A percentile compares a stretch with the other conserved stretches of the same genome.
Evolutionary conservation across 2,888 invertebrate genomes (phyloP).

Genomic region (Trachelus tabidus): DNA sequence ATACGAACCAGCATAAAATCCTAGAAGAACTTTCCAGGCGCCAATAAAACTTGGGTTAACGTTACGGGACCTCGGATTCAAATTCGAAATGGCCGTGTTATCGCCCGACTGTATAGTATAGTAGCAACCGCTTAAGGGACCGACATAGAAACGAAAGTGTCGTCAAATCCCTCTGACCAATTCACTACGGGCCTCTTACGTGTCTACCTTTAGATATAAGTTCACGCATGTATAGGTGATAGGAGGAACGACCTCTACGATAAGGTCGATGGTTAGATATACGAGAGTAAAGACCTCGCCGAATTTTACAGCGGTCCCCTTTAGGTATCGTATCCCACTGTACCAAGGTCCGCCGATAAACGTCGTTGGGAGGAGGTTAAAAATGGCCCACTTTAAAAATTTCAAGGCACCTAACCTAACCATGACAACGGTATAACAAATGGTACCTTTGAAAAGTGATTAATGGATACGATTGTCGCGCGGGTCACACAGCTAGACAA

Average conservation of each 20-base stretch:
- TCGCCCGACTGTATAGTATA: neutral
- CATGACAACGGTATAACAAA: neutral
- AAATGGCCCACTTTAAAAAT: neutral
- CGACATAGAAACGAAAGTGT: neutral
- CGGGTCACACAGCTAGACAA: neutral
- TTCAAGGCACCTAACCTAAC: neutral
- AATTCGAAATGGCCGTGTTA: neutral
- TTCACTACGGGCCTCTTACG: neutral
- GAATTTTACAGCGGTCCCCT: neutral
- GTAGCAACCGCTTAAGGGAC: neutral
- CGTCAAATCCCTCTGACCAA: neutral
- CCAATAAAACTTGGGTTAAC: neutral
- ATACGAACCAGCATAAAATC: neutral
- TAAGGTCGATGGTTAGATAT: neutral
- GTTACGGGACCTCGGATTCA: neutral
- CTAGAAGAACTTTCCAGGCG: neutral
- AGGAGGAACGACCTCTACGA: neutral
- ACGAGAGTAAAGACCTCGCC: neutral
- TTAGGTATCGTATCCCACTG: neutral
- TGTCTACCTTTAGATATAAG: neutral
- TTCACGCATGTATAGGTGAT: neutral
- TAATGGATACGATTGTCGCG: neutral
- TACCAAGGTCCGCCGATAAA: neutral
- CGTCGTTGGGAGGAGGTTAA: neutral
- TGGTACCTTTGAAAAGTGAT: neutral